Conservation (phyloP, 2,888 invertebrate species). For the Hirtodrosophila duncani region DNA sequence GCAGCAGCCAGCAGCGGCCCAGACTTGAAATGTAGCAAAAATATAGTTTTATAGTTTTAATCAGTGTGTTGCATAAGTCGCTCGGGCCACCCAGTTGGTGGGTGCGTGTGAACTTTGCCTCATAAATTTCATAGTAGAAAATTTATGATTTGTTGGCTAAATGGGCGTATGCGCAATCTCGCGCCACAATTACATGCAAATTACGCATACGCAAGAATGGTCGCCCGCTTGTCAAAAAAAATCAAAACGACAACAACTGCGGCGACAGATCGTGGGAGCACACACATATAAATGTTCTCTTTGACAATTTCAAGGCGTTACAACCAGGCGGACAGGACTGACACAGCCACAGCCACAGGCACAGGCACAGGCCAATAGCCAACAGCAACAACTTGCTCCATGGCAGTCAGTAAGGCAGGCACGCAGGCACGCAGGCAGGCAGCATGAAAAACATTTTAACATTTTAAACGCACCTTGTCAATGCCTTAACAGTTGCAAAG, state of each 20-base stretch:
- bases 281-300: conserved; percentile 16
- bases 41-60: conserved; percentile 39
- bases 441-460: conserved; percentile 68
- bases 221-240: conserved; percentile 34
- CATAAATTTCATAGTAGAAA: conserved; percentile 47
- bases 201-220: conserved; percentile 43
- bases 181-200: conserved; percentile 44
- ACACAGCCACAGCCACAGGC: too few relatives aligned
- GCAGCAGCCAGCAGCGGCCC: conserved; percentile 3
- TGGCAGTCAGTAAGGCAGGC: conserved; percentile 13
- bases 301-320: conserved; percentile 49
- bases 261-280: conserved; percentile 71
- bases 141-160: conserved; percentile 53
- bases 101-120: conserved; percentile 64
- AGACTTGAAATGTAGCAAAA: neutral
- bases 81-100: conserved; percentile 55
- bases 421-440: conserved; percentile 24
- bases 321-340: conserved; percentile 33
- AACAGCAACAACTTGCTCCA: too few relatives aligned
- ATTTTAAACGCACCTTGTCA: conserved; percentile 63
- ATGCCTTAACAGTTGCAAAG: conserved; percentile 51
- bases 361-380: too few relatives aligned
- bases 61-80: conserved; percentile 56
- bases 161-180: conserved; percentile 51
- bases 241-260: conserved; percentile 44